Base-by-base conservation (phyloP, 2,888 invertebrate species). In the Drosophila cracens region DNA sequence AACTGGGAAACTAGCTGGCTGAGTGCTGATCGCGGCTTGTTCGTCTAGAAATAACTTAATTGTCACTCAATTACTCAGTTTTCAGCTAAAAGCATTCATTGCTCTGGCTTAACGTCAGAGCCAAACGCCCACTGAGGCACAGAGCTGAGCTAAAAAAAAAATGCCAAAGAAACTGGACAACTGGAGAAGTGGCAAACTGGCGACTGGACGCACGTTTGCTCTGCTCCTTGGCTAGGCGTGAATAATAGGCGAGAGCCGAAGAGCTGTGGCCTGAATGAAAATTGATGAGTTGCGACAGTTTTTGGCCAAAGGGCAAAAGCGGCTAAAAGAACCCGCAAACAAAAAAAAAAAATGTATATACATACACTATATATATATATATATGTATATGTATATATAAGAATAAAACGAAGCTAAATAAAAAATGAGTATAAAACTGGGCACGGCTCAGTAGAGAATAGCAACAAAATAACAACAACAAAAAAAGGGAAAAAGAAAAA, bases 61-160 rank as follows among this genome's bases (percentile, higher is more conserved):
- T 92, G 92, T 92, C 92, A 92, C 91, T 91, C 92, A 91, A 92
- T 92, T 92, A 91, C 91, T 92, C 91, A 92, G 91, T 90, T 91
- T 91, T 91, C 91, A 91, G 87, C 87, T 89, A 83, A 86, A 89
- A 89, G 89, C 88, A 84, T 84, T 90, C 83, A 82, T 85, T 84
- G 82, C 81, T 81, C 87, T 82, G 82, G 80, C 76, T 81, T 80
- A 82, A 77, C 82, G 85, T 87, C 82, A 84, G 71, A 53, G 49
- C 63, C 60, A 57, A 70, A 57, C 72, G 71, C 69, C 71, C 60
- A 74, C 53, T 29, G 63, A 31, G 61, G 53, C 52, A 31, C 34
- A 16, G 27, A n/a, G 36, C 43, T 34, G 25, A 31, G 40, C 10
- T 10, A 29, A 29, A 18, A 10, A 48, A 21, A 2, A 10, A 21